A percentile compares a stretch with the other conserved stretches of the same genome.
phyloP scores from a whole-genome alignment of 2,797 vertebrate genomes.

The Pelochelys cantorii region DNA sequence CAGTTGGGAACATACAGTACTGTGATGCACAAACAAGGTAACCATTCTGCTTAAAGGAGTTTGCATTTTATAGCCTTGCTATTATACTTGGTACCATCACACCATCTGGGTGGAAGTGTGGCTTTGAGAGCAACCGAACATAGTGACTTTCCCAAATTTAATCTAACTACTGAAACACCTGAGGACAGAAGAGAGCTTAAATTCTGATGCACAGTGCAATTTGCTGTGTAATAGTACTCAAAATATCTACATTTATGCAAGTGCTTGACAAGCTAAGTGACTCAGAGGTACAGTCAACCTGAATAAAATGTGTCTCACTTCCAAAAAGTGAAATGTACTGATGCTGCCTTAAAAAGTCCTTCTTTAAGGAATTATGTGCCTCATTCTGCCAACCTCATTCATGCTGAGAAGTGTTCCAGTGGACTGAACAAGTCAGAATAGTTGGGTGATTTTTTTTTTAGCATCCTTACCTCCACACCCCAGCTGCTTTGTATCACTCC shows the following conservation, averaged over 20 bases:
- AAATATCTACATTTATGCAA: conserved; percentile 56
- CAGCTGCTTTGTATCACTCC: background rate
- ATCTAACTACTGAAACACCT: conserved; percentile 42
- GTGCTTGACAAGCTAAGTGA: conserved; percentile 34
- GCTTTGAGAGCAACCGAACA: conserved; percentile 17
- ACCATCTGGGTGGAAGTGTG: conserved; percentile 32
- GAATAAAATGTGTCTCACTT: background rate
- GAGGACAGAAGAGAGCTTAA: conserved; percentile 48
- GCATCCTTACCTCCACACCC: background rate
- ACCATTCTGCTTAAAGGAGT: conserved; percentile 5
- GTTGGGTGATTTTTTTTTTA: background rate
- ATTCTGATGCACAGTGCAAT: conserved; percentile 31
- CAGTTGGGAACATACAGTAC: conserved; percentile 26
- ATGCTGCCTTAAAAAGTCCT: background rate
- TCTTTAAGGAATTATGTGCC: background rate
- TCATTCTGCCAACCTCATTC: background rate
- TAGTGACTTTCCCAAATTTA: conserved; percentile 72
- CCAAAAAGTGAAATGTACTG: background rate
- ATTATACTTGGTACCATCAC: conserved; percentile 48
- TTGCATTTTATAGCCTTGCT: conserved; percentile 55
- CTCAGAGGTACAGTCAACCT: background rate
- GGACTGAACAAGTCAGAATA: background rate
- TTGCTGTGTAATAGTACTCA: conserved; percentile 26
- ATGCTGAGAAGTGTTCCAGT: background rate
- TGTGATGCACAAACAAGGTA: conserved; percentile 21